Evolutionary conservation across 2,113 vertebrate genomes (phyloP).

Genomic region (Crocuta crocuta): DNA sequence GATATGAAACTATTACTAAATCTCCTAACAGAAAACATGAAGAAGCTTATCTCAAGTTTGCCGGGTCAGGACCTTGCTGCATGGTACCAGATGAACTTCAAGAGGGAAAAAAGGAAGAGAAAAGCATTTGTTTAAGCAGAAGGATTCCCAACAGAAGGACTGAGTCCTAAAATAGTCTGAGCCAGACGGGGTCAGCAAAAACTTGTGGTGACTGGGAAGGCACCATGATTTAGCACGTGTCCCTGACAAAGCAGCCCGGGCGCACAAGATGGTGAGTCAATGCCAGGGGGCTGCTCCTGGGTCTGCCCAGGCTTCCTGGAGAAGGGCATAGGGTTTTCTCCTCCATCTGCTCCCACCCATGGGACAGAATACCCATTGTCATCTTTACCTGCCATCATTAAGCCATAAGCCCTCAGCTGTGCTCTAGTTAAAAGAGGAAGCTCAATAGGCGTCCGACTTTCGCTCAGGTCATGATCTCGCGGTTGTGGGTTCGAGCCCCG

Average conservation of each 20-base stretch:
- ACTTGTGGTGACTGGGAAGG: background rate
- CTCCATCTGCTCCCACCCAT: background rate
- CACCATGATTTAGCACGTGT: background rate
- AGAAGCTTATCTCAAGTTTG: background rate
- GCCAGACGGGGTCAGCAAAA: constrained; percentile 62
- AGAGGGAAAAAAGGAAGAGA: too few species aligned
- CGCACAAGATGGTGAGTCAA: background rate
- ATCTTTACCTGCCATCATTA: background rate
- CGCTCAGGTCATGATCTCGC: too few species aligned
- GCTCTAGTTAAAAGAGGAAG: background rate
- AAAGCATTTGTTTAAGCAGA: background rate
- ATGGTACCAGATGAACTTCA: background rate
- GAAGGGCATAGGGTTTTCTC: background rate
- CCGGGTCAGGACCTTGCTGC: background rate
- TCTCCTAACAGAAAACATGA: background rate
- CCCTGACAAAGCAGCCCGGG: background rate
- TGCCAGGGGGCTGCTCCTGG: background rate
- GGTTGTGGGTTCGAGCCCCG: too few species aligned
- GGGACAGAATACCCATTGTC: background rate
- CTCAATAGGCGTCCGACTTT: background rate
- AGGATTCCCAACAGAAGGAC: constrained; percentile 59
- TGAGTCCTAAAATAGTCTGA: constrained; percentile 59
- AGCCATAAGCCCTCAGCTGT: background rate
- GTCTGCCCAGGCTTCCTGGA: background rate
- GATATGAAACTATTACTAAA: background rate